Evolutionary conservation across 1,140 invertebrate species (phyloP).

Genomic region (Drosophila neocordata): DNA sequence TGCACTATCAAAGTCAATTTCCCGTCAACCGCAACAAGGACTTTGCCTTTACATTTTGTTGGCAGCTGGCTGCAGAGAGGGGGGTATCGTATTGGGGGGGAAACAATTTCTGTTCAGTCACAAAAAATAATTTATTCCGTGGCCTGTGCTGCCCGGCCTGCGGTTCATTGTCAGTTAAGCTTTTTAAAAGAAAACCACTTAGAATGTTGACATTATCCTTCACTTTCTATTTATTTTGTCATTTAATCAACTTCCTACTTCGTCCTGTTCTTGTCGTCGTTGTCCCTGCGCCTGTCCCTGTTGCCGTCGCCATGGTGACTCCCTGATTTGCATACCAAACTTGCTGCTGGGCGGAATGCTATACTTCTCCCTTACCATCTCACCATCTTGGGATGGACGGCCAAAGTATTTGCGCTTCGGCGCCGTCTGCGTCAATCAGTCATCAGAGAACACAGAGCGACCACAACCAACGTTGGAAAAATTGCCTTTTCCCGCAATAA

Average conservation of each 20-base stretch:
- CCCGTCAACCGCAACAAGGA: constrained; percentile 43
- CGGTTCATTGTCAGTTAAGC: constrained; percentile 81
- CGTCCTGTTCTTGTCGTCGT: constrained; percentile 23
- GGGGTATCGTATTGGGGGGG: background rate
- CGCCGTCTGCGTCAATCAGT: constrained; percentile 70
- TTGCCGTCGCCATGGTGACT: constrained; percentile 24
- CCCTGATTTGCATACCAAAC: constrained; percentile 72
- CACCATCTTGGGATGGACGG: constrained; percentile 70
- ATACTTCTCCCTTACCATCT: background rate
- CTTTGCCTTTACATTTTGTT: constrained; percentile 6
- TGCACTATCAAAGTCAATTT: constrained; percentile 80
- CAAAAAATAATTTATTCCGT: constrained; percentile 76
- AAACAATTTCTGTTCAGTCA: constrained; percentile 28
- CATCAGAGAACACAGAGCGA: constrained; percentile 29
- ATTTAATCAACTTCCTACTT: constrained; percentile 80
- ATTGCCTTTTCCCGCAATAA: constrained; percentile 72
- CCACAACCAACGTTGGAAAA: constrained; percentile 43
- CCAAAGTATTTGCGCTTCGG: constrained; percentile 50
- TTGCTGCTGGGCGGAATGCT: constrained; percentile 11
- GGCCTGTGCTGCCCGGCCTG: constrained; percentile 66
- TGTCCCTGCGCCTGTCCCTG: background rate
- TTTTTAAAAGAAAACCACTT: constrained; percentile 82
- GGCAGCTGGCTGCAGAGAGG: background rate
- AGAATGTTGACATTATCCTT: constrained; percentile 82
- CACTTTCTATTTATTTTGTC: constrained; percentile 82